phyloP scores from a whole-genome alignment of 2,888 invertebrate genomes.

The Caenorhabditis sp. region DNA sequence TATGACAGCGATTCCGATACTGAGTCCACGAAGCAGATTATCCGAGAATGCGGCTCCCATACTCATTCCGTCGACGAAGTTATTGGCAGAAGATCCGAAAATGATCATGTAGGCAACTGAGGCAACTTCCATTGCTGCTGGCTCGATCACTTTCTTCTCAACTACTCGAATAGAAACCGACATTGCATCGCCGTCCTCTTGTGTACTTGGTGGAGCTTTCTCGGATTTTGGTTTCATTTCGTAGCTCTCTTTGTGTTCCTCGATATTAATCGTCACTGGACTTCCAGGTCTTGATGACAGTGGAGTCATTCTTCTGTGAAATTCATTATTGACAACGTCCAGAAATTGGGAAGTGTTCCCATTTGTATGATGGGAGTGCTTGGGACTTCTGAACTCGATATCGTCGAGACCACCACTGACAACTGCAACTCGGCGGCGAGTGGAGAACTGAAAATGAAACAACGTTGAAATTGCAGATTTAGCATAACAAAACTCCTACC shows the following conservation, averaged over 20 bases:
- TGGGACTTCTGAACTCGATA: constrained; percentile 71
- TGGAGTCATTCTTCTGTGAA: constrained; percentile 62
- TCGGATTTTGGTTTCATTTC: constrained; percentile 51
- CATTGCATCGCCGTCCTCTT: constrained; percentile 58
- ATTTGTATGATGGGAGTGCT: constrained; percentile 50
- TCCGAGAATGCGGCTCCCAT: constrained; percentile 82
- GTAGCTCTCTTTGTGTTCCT: constrained; percentile 44
- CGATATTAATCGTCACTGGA: constrained; percentile 41
- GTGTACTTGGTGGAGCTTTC: constrained; percentile 1
- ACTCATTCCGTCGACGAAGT: constrained; percentile 83
- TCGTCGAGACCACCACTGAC: constrained; percentile 76
- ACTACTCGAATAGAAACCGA: constrained; percentile 75
- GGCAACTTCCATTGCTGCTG: constrained; percentile 76
- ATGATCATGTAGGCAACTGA: constrained; percentile 82
- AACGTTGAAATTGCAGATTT: background rate
- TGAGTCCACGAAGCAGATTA: constrained; percentile 77
- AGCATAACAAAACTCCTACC: constrained; percentile 58
- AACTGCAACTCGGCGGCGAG: constrained; percentile 76
- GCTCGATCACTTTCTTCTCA: constrained; percentile 78
- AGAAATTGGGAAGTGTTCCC: constrained; percentile 58
- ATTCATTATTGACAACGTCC: constrained; percentile 57
- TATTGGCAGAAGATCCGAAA: constrained; percentile 80
- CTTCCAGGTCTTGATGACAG: constrained; percentile 56
- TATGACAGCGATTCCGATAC: constrained; percentile 81
- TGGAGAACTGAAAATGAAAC: constrained; percentile 74